Conservation (phyloP, 2,113 vertebrate genomes). For the Synchiropus splendidus region DNA sequence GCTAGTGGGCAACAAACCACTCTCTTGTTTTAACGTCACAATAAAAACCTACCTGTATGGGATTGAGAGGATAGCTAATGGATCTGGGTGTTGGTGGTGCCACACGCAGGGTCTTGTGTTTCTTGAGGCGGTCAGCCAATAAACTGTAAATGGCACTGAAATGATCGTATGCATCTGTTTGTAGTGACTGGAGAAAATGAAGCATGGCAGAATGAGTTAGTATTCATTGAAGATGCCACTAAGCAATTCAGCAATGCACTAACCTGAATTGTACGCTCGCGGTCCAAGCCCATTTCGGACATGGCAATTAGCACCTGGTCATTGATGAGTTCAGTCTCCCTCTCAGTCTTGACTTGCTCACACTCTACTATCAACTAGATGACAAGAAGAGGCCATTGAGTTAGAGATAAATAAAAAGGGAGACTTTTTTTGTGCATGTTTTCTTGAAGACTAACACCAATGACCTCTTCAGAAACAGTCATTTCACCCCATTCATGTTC, state of each 20-base stretch:
- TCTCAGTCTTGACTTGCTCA: conserved; percentile 86
- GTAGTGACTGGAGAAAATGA: conserved; percentile 72
- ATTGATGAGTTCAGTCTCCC: conserved; percentile 82
- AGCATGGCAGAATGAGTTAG: background rate
- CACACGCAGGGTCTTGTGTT: conserved; percentile 87
- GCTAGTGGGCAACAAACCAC: too few species aligned
- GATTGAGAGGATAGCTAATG: conserved; percentile 73
- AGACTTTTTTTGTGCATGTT: too few species aligned
- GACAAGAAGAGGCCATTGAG: background rate
- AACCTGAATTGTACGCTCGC: conserved; percentile 87
- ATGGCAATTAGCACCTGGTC: conserved; percentile 91
- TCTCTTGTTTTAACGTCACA: background rate
- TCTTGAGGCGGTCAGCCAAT: conserved; percentile 90
- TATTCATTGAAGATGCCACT: background rate
- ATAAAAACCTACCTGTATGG: conserved; percentile 73
- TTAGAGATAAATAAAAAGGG: too few species aligned
- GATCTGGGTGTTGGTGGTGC: conserved; percentile 71
- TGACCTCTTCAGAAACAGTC: background rate
- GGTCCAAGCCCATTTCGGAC: conserved; percentile 91
- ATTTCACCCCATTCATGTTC: background rate
- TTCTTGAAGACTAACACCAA: background rate
- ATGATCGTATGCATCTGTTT: conserved; percentile 94
- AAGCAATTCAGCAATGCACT: background rate
- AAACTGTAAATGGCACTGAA: conserved; percentile 98
- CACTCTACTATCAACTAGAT: conserved; percentile 87